These are phyloP conservation scores for Myiagra hebetior DNA, from an alignment of 2,113 vertebrate species.

Conservation along the genomic window DNA sequence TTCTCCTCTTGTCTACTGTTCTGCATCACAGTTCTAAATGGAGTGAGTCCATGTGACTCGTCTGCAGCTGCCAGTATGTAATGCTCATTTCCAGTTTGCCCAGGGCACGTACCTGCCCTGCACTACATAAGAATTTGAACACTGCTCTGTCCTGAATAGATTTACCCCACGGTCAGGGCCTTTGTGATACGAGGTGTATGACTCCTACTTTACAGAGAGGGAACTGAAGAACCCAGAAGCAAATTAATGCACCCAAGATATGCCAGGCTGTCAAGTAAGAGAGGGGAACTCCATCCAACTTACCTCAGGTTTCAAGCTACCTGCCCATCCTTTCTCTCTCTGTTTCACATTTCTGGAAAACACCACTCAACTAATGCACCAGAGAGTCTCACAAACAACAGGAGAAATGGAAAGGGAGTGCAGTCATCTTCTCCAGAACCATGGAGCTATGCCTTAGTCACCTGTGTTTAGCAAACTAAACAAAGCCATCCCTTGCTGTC, in stretches of 20 bases:
- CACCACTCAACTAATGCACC: neutral
- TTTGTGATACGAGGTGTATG: neutral
- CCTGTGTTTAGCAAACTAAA: neutral
- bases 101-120: accelerated
- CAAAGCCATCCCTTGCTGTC: neutral
- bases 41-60: neutral
- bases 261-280: neutral
- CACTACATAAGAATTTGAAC: neutral
- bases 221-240: neutral
- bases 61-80: neutral
- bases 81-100: neutral
- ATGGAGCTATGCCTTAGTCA: neutral
- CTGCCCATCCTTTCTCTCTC: neutral
- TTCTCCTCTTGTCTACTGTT: neutral
- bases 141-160: neutral
- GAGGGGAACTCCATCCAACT: neutral
- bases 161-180: neutral
- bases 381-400: neutral
- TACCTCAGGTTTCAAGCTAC: neutral
- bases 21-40: neutral
- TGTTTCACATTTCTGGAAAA: neutral
- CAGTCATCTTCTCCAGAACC: neutral
- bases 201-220: neutral
- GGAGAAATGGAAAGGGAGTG: neutral
- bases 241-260: neutral